These are phyloP conservation scores for Phenganax subtilis DNA, from an alignment of 92 coral and sea anemone species.

Conservation along the genomic window DNA sequence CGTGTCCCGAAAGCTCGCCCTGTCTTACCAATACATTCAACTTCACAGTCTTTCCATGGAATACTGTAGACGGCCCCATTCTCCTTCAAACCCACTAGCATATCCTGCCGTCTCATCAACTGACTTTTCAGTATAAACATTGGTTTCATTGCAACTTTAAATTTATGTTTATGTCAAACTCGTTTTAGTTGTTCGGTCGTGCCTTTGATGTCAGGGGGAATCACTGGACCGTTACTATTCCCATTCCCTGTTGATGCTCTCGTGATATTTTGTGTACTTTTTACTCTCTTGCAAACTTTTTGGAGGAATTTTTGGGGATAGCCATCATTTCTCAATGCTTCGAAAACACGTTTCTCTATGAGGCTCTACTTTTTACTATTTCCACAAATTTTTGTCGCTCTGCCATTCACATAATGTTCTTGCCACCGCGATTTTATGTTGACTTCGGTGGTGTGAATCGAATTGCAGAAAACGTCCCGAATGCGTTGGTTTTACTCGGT, in stretches of 20 bases:
- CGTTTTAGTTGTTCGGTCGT: background rate
- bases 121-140: background rate
- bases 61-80: too few relatives aligned
- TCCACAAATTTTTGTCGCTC: background rate
- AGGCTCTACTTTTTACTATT: background rate
- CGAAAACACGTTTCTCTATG: background rate
- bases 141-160: too few relatives aligned
- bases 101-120: background rate
- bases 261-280: background rate
- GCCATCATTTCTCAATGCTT: background rate
- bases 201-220: background rate
- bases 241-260: background rate
- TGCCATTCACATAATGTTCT: background rate
- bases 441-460: background rate
- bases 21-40: too few relatives aligned
- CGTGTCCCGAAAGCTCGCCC: too few relatives aligned
- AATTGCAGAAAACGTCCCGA: background rate
- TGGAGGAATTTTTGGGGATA: background rate
- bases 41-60: too few relatives aligned
- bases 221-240: background rate
- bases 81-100: background rate
- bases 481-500: constrained; percentile 28
- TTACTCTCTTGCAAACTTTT: background rate
- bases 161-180: too few relatives aligned
- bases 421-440: background rate